Base-by-base conservation (phyloP, 2,797 vertebrate genomes). In the Chelmon rostratus region DNA sequence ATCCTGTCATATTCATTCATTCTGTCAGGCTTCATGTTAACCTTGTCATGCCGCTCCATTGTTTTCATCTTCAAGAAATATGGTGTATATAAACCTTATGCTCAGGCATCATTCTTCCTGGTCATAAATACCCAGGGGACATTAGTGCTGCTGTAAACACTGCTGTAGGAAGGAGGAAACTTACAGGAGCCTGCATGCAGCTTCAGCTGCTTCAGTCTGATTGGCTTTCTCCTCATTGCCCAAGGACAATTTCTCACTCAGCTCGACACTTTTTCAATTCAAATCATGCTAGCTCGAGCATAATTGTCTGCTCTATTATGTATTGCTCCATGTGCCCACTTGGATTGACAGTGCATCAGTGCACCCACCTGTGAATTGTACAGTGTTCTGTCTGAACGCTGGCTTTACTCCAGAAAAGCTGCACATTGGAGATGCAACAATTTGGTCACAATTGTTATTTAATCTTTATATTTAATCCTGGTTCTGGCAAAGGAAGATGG, bases 221-320 rank as follows among this genome's bases (percentile, higher is more conserved):
- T 61, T 65, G 78, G 54, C 54, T 76, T 50, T 56, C 38, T 53
- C 31, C 21, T 57, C 38, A 37, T 65, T 25, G 37, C 65, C 52
- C 0, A 4, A 64, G 46, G 37, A 62, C 35, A 31, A 49, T 79
- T 70, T 47, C 37, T 87, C 65, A 68, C 56, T 82, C 35, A 65
- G 3, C 28, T 67, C 18, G 6, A 77, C 79, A 68, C 38, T 59
- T 87, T 62, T 70, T 65, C 61, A 38, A 46, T 79, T 58, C 33
- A 67, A 9, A 71, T 76, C 68, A 49, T 68, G 50, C 54, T 61
- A 62, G 37, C 31, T 50, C 37, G 16, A 52, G 49, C 31, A 8
- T 78, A 76, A 75, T 80, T 66, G 53, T 57, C 28, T 31, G 28
- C 31, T 28, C 31, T 31, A 31, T 31, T 23, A n/a, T 50, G 63